Base-by-base conservation (phyloP, 2,888 invertebrate species). In the Malthinus flaveolus region DNA sequence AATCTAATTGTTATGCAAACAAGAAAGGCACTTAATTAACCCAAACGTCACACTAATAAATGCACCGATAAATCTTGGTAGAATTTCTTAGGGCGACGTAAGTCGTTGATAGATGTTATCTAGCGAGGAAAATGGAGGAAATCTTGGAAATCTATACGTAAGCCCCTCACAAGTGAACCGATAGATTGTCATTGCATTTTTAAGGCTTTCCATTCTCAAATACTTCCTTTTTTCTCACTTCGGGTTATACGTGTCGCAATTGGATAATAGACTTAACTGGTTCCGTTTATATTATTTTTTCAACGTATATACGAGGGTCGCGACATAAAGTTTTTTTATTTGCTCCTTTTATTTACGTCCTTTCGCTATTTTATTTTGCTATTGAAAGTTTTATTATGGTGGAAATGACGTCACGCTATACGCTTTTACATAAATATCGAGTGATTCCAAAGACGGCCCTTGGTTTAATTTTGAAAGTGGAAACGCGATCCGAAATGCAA, bases 101-200 rank as follows among this genome's bases (percentile, higher is more conserved):
- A 39, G 39, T 37, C 46, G 32, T 32, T 49, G 34, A 45, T 48
- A 51, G 59, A 49, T 54, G 62, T 64, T 64, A 64, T 64, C 64
- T 62, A 51, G 68, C 70, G 61, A 56, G 64, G 65, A 61, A 63
- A 70, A 65, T 66, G 57, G 68, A 59, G 68, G 51, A 66, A 67
- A 69, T 68, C 65, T 62, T 65, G 61, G 57, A 64, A 63, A 66
- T 67, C 63, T 54, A 47, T 58, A 63, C 59, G 65, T 70, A 73
- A 71, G 70, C 71, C 69, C 58, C 66, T 66, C 68, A 70, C 71
- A 70, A 73, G 71, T 68, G 68, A 71, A 72, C 71, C 73, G 66
- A 72, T 72, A 71, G 71, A 72, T 72, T 73, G 71, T 71, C 73
- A 72, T 72, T 71, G 72, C 70, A 58, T 68, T 66, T 65, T 70